Evolutionary conservation across 2,113 vertebrate genomes (phyloP).

Genomic region (Rana temporaria): DNA sequence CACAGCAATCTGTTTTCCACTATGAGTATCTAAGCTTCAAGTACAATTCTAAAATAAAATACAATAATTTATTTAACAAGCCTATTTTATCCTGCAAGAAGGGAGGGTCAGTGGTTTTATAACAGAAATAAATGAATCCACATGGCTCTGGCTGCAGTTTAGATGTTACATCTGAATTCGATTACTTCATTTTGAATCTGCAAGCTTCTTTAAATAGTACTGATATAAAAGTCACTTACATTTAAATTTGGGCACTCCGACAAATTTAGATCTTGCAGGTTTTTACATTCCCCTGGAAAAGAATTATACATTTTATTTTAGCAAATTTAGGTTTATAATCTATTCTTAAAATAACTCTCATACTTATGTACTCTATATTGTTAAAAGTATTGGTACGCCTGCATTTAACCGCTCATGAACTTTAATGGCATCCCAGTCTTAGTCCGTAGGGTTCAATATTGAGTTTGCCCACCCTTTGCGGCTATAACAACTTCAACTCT

Average conservation of each 20-base stretch:
- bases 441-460: too few relatives aligned
- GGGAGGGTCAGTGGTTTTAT: slow-evolving; percentile 12
- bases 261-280: slow-evolving; percentile 82
- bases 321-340: too few relatives aligned
- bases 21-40: too few relatives aligned
- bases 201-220: not conserved
- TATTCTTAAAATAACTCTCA: too few relatives aligned
- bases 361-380: too few relatives aligned
- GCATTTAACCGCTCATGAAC: too few relatives aligned
- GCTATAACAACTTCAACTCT: too few relatives aligned
- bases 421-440: too few relatives aligned
- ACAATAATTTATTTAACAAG: not conserved
- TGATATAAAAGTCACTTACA: slow-evolving; percentile 68
- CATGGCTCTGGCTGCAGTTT: slow-evolving; percentile 23
- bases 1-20: too few relatives aligned
- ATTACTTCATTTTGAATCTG: slow-evolving; percentile 10
- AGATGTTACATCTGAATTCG: slow-evolving; percentile 39
- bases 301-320: slow-evolving; percentile 25
- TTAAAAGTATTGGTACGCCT: too few relatives aligned
- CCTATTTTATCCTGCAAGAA: slow-evolving; percentile 3
- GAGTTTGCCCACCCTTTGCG: too few relatives aligned
- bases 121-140: slow-evolving; percentile 21
- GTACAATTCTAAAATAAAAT: too few relatives aligned
- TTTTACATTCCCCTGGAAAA: slow-evolving; percentile 73
- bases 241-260: slow-evolving; percentile 79